Evolutionary conservation across 2,113 vertebrate genomes (phyloP), one percentile per base, ranked within the genome.

Genomic region (Apeltes quadracus): DNA sequence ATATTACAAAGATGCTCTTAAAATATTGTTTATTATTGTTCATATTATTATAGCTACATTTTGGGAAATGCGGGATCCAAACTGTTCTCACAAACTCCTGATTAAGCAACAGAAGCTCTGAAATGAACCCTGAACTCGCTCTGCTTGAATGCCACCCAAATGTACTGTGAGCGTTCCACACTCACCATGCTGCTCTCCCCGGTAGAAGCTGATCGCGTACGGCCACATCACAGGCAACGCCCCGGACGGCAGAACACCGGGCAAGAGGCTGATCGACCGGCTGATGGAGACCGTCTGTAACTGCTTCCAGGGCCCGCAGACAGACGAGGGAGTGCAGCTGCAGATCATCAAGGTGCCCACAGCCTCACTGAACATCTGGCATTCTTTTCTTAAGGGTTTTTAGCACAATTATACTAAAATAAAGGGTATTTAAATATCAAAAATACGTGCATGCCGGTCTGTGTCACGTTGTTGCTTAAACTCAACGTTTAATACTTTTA

Each of bases 151-250:
- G 18, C 14, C 27, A n/a, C 22, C 22, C 50, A 2, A 29, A 54
- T 32, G 20, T 22, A 3, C 69, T 54, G 15, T 0, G 1, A 32
- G 9, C 54, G 15, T 58, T 16, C 12, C 34, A 22, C n/a, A 1
- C 10, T 5, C 16, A 3, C n/a, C 11, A 16, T 23, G 20, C 41
- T 20, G 2, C 59, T 48, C 62, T 69, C 1, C 27, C 0, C 22
- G 0, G n/a, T 57, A 98, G 97, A 98, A 99, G 92, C 95, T 99
- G 65, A 96, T 99, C 13, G 98, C 98, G 0, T 98, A 98, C 46
- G 98, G 98, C 29, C 97, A 99, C 76, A 98, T 99, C 91, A 99
- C 97, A 0, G 98, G 98, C 64, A 98, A 98, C 0, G 98, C 98
- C 15, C 97, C 95, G 0, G 97, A 98, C 88, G 95, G 95, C 1